These are phyloP conservation scores for Psilopsiagon aurifrons DNA, from an alignment of 2,113 vertebrate species.

Conservation along the genomic window DNA sequence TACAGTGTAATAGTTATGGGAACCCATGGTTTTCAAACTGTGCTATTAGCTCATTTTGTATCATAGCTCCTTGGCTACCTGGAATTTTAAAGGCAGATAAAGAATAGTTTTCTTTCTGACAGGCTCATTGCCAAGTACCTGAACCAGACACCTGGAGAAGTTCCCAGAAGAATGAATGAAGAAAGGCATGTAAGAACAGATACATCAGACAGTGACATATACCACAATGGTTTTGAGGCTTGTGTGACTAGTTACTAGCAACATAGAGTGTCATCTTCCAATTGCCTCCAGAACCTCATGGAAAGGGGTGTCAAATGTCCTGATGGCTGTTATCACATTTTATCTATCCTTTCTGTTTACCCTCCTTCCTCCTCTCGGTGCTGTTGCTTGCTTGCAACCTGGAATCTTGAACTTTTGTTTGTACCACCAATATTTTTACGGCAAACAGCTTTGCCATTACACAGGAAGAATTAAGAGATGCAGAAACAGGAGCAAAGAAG, in stretches of 20 bases:
- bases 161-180: neutral
- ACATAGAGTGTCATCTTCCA: neutral
- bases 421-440: neutral
- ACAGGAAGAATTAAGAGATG: neutral
- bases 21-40: neutral
- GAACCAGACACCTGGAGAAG: neutral
- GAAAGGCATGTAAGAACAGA: neutral
- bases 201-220: neutral
- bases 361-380: neutral
- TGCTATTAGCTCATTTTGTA: neutral
- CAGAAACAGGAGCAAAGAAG: neutral
- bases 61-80: neutral
- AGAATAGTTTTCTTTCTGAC: neutral
- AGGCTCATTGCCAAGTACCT: neutral
- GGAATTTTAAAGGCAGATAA: neutral
- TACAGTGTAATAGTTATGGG: neutral
- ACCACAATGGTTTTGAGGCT: neutral
- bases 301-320: neutral
- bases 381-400: neutral
- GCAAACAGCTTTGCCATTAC: neutral
- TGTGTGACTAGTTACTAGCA: neutral
- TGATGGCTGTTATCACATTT: neutral
- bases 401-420: neutral
- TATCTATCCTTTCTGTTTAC: neutral
- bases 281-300: neutral